Evolutionary conservation across 2,113 vertebrate species (phyloP), one percentile per base, ranked within the genome.

Genomic region (Noturus placidus): DNA sequence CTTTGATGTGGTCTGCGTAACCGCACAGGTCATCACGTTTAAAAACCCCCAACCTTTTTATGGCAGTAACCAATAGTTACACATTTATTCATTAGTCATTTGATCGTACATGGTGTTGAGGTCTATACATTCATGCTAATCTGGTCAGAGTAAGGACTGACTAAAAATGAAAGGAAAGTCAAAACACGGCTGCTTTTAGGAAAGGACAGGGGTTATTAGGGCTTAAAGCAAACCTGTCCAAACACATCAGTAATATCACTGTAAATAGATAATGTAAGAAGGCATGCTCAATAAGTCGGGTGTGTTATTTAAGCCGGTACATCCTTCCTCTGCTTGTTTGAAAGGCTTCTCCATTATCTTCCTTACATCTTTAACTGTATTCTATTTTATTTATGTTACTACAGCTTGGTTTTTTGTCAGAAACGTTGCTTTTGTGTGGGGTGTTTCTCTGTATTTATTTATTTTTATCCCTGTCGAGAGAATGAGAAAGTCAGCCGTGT

Each of bases 1-100:
- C 82, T 83, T 83, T 50, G 22, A 67, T 83, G 38, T 27, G 61
- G 82, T 67, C 61, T 19, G 13, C 11, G 38, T 67, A 52, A 83
- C 59, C 82, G 50, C 82, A 67, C 61, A 10, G 82, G 61, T 67
- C 61, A 83, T 82, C 56, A 13, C 3, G 79, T 56, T n/a, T 74
- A 11, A 35, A 1, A 72, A 5, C 6, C 6, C 5, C 5, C 42
- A 42, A 42, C 15, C 19, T 74, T 74, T 76, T 46, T 77, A 56
- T 9, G 46, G 52, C 15, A 20, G 15, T 10, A 77, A 17, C n/a
- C 11, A n/a, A n/a, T 52, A 52, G 74, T 52, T n/a, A 33, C 25
- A 9, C 27, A 3, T 56, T 54, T 77, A n/a, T 9, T 17, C 15
- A 19, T 14, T n/a, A n/a, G 14, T 14, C 38, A 25, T 27, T 76